Percentiles rank a stretch among this genome's conserved stretches.
Evolutionary conservation across 2,797 vertebrate species (phyloP).

Genomic region (Morus bassanus): DNA sequence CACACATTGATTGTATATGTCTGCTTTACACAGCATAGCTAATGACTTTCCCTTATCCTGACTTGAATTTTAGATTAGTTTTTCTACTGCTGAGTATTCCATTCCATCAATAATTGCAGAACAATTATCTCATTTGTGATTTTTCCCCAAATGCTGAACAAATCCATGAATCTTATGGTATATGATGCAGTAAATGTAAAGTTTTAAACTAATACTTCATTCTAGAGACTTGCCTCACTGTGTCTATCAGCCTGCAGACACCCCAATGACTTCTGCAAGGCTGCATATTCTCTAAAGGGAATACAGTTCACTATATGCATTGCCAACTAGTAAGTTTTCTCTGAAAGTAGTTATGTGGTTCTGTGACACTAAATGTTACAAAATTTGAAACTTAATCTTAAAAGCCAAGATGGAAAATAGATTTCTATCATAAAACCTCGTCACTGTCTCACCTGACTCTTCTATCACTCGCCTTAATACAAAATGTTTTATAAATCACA

Average conservation of each 20-base stretch:
- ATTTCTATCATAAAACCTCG: not conserved
- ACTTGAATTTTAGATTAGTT: constrained; percentile 61
- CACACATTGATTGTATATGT: constrained; percentile 58
- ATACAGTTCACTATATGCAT: not conserved
- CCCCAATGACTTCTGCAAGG: not conserved
- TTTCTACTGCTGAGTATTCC: constrained; percentile 17
- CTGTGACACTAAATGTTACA: not conserved
- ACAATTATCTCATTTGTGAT: constrained; percentile 42
- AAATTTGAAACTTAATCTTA: not conserved
- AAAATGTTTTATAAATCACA: not conserved
- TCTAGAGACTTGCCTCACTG: not conserved
- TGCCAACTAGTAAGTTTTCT: not conserved
- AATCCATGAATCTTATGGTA: not conserved
- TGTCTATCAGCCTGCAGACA: not conserved
- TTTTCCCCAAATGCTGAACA: not conserved
- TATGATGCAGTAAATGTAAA: not conserved
- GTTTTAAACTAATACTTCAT: not conserved
- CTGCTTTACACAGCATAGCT: constrained; percentile 61
- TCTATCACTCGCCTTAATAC: not conserved
- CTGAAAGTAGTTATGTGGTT: not conserved
- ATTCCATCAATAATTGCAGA: constrained; percentile 39
- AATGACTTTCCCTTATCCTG: constrained; percentile 52
- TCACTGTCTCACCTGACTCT: not conserved
- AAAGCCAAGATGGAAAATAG: not conserved
- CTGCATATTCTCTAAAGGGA: not conserved